Base-by-base conservation (phyloP, 2,888 invertebrate species). In the Bimastos eiseni region DNA sequence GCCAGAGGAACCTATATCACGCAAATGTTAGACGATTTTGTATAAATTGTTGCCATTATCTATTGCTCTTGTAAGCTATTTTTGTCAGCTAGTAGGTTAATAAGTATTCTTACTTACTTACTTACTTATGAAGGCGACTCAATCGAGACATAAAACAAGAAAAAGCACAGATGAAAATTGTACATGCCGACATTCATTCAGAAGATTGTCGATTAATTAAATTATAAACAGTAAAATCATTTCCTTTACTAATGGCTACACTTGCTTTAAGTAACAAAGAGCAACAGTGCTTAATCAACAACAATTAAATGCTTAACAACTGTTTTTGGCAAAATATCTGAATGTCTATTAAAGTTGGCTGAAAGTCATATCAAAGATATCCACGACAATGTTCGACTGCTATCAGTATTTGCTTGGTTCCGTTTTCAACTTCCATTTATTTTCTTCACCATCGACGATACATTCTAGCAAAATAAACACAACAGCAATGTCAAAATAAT, bases 361-460 rank as follows among this genome's bases (percentile, higher is more conserved):
- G 24, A 24, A 49, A n/a, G 70, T n/a, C n/a, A n/a, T n/a, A 70
- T 2, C n/a, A 8, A 8, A 70, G n/a, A n/a, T n/a, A n/a, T n/a
- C 4, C 70, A n/a, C n/a, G 70, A 70, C n/a, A 49, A 49, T 15
- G 21, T 84, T 36, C 84, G 33, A 84, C 24, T 36, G 24, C n/a
- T 8, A 24, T 37, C 37, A 86, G 86, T 86, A 86, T 86, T 86
- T 86, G 37, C 37, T 34, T 24, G 86, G 37, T 24, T 86, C 86
- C 21, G 36, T 86, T 86, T 36, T 86, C 36, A 86, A 15, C 86
- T 34, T 86, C 86, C 86, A 86, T 86, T 86, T 86, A 24, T 34
- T 86, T 34, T 86, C 86, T 5, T 36, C 86, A 34, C 37, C 86
- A 36, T 37, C 86, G 1, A n/a, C 86, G 37, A 86, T 17, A 36